Evolutionary conservation across 2,113 vertebrate genomes (phyloP), one percentile per base, ranked within the genome.

Genomic region (Acinonyx jubatus): DNA sequence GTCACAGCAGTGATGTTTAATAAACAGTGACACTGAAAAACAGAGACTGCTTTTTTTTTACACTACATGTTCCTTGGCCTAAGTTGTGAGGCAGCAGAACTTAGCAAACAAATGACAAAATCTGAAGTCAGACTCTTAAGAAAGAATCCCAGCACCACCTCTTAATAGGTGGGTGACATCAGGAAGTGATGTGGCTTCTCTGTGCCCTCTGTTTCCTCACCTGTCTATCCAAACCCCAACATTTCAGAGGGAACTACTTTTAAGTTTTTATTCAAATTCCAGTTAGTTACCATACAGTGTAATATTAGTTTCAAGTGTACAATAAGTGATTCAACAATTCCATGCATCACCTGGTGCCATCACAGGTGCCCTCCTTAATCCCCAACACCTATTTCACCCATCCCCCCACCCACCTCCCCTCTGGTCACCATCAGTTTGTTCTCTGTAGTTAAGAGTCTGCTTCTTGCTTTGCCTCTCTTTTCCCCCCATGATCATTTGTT

Each of bases 11-110:
- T 63, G 23, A 84, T 82, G 57, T 94, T 95, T 74, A 95, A 68
- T 93, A 73, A 96, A 83, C 33, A 66, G 11, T 12, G 66, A 80
- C 52, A 65, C 33, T 16, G 25, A 78, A 89, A 95, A 97, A 48
- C 21, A 65, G 23, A 90, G 55, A 89, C 25, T 8, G 0, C 7
- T 93, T 74, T 63, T 84, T 68, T 68, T 36, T 29, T 29, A 41
- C 74, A 66, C 55, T 80, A 12, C 52, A 29, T 94, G 66, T 91
- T 91, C 76, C 41, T 91, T 90, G 91, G 57, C 10, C 16, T 90
- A 95, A 57, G 52, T 4, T 68, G 29, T 27, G 10, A 92, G 33
- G 78, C 48, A 87, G 63, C 14, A 92, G 55, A 97, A 95, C 86
- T 88, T 31, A 76, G 74, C 45, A 33, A 74, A 63, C 79, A 65